Base-by-base conservation (phyloP, 2,888 invertebrate genomes). In the Lochmaea crataegi region DNA sequence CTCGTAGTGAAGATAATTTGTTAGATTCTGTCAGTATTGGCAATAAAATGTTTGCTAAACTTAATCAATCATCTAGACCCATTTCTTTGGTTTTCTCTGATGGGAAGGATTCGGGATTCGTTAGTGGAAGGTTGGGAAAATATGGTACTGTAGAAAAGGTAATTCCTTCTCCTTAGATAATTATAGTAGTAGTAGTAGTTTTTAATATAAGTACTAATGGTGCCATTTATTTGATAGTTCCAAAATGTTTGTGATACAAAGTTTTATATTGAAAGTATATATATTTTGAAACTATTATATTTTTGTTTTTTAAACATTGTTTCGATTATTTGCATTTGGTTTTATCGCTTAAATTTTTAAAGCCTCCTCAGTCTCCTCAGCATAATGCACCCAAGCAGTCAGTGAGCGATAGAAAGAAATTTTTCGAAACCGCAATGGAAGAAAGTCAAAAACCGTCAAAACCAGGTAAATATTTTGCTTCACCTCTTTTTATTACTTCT, bases 361-460 rank as follows among this genome's bases (percentile, higher is more conserved):
- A 87, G 87, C 87, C 87, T 32, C 87, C 92, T 82, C 91, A 92
- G 82, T 93, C 93, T 83, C 91, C 92, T 83, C 92, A 92, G 85
- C 91, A 91, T 83, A 91, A 91, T 87, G 90, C 92, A 84, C 91
- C 92, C 84, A 95, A 95, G 89, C 93, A 96, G 86, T 93, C 94
- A 75, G 96, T 98, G 84, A 96, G 95, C 87, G 95, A 96, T 88
- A 95, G 96, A 89, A 96, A 96, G 88, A 94, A 94, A 85, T 96
- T 97, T 88, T 98, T 98, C 87, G 98, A 98, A 89, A 93, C 94
- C 85, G 97, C 97, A 76, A 96, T 98, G 92, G 95, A 96, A 88
- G 95, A 96, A 86, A 94, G 94, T 86, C 92, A 94, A 81, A 94
- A 95, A 87, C 94, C 95, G 77, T 91, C 93, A 81, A 96, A 95